A percentile compares a stretch with the other conserved stretches of the same genome.
These are phyloP conservation scores for Tribolium castaneum DNA, from an alignment of 1,140 invertebrate genomes.

Conservation along the genomic window DNA sequence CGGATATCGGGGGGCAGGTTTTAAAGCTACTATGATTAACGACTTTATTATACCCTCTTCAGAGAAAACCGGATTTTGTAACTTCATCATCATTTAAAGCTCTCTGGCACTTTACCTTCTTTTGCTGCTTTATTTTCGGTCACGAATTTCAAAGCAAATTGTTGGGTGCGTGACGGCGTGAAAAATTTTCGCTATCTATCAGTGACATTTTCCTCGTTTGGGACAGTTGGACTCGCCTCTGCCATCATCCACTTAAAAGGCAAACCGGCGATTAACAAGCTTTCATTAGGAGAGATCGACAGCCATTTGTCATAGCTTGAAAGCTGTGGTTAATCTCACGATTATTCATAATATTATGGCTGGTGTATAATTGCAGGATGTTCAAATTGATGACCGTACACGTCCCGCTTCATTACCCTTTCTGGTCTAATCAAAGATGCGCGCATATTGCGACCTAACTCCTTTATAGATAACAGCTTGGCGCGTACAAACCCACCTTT, in stretches of 20 bases:
- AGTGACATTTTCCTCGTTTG: background rate
- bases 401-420: background rate
- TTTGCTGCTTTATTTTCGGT: constrained; percentile 37
- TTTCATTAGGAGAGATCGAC: constrained; percentile 1
- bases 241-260: background rate
- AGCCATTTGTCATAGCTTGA: constrained; percentile 9
- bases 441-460: background rate
- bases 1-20: constrained; percentile 57
- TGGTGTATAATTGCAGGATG: background rate
- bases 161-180: constrained; percentile 17
- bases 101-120: constrained; percentile 38
- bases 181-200: constrained; percentile 37
- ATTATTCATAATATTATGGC: constrained; percentile 19
- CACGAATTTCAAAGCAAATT: constrained; percentile 38
- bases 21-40: constrained; percentile 57
- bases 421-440: constrained; percentile 1
- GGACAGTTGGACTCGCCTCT: no score
- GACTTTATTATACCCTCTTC: constrained; percentile 57
- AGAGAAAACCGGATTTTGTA: constrained; percentile 58
- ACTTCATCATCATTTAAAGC: constrained; percentile 58
- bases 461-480: background rate
- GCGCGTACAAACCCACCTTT: background rate
- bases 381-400: constrained; percentile 5
- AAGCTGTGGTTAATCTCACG: background rate
- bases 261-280: background rate